A percentile compares a stretch with the other conserved stretches of the same genome.
phyloP scores from a whole-genome alignment of 2,888 invertebrate genomes.

The Thelaira solivaga region DNA sequence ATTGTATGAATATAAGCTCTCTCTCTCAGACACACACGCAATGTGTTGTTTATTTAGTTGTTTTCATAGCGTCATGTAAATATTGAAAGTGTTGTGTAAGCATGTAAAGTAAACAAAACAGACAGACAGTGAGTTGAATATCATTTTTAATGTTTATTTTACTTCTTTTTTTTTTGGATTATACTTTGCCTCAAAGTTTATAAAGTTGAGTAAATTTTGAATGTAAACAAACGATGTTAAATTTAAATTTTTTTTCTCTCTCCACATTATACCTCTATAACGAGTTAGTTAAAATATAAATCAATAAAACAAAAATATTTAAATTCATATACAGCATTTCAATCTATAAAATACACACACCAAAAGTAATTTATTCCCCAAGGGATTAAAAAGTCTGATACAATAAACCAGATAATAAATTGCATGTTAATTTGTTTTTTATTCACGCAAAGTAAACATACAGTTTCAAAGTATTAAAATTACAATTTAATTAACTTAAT shows the following conservation, averaged over 20 bases:
- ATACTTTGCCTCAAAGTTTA: slow-evolving; percentile 21
- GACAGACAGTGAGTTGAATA: no score
- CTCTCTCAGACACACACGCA: neutral
- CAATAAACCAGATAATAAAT: no score
- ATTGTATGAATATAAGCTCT: neutral
- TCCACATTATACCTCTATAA: no score
- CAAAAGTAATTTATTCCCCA: neutral
- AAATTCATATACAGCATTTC: no score
- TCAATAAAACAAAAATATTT: no score
- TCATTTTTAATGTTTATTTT: slow-evolving; percentile 24
- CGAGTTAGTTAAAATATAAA: no score
- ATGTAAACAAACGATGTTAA: slow-evolving; percentile 5
- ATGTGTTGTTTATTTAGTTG: neutral
- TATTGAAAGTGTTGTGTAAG: neutral
- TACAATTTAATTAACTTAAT: no score
- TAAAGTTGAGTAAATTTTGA: slow-evolving; percentile 22
- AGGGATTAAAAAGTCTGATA: neutral
- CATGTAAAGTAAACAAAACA: slow-evolving; percentile 8
- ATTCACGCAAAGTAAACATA: no score
- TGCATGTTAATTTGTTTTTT: no score
- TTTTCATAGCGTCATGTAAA: slow-evolving; percentile 13
- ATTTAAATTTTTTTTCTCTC: neutral
- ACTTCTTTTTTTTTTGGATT: slow-evolving; percentile 19
- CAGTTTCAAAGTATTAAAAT: no score
- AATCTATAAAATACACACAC: no score